These are phyloP conservation scores for Osmerus eperlanus DNA, from an alignment of 2,113 vertebrate species.

Conservation along the genomic window DNA sequence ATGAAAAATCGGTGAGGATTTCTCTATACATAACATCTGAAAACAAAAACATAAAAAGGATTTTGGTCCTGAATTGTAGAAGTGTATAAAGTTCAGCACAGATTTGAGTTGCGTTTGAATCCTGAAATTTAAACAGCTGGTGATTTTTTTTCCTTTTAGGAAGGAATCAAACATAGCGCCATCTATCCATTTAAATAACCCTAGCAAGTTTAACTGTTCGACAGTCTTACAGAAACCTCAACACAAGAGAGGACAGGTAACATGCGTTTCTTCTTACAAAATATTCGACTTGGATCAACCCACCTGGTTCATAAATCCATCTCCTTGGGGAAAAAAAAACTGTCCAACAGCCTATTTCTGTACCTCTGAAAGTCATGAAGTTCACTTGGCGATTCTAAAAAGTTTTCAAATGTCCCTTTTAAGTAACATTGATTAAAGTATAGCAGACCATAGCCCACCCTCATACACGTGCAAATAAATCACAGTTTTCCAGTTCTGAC, in stretches of 20 bases:
- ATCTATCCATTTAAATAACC: conserved; percentile 93
- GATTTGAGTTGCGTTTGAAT: conserved; percentile 98
- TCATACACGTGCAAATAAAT: conserved; percentile 87
- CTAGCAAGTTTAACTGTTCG: conserved; percentile 95
- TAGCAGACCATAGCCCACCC: conserved; percentile 67
- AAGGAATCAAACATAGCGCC: conserved; percentile 98
- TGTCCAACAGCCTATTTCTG: conserved; percentile 63
- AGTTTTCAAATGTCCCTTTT: conserved; percentile 76
- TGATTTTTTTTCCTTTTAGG: conserved; percentile 73
- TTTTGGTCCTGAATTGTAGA: conserved; percentile 97
- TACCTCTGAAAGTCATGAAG: conserved; percentile 79
- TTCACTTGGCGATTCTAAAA: conserved; percentile 72
- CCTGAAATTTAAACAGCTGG: conserved; percentile 98
- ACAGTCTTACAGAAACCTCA: conserved; percentile 95
- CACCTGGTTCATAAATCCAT: conserved; percentile 83
- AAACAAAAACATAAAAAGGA: conserved; percentile 79
- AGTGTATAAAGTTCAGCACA: conserved; percentile 94
- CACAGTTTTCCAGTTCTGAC: conserved; percentile 75
- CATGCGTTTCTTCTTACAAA: conserved; percentile 88
- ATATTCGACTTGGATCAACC: conserved; percentile 81
- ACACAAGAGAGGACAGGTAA: conserved; percentile 93
- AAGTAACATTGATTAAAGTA: conserved; percentile 71
- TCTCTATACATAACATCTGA: conserved; percentile 84
- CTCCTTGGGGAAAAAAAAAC: conserved; percentile 74
- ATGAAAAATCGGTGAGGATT: conserved; percentile 85